Evolutionary conservation across 53 echinoderm and acorn worm species (phyloP), one percentile per base, ranked within the genome.

Genomic region (Henricia sp.): DNA sequence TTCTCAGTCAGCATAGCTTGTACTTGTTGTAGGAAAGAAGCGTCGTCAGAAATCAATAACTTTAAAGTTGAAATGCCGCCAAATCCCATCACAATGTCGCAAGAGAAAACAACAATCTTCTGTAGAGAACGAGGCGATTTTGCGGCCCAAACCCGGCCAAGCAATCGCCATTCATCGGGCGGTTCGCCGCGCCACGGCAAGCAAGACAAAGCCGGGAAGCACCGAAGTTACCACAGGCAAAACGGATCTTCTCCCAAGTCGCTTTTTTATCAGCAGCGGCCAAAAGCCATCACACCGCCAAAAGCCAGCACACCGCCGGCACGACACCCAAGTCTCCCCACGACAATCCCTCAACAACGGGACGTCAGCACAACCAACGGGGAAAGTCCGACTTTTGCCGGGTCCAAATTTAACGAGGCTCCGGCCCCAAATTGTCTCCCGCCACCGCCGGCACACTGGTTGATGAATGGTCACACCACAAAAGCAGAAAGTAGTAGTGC

Each of bases 351-450:
- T 6, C 63, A 63, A 30, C 50, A 65, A 27, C 46, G 80, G 52
- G 54, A 36, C 21, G 54, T 27, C 35, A 28, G 23, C 35, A 77
- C 44, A 29, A 43, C 29, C 33, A 60, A 19, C 39, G 62, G 65
- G 1, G 46, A 33, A 9, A 42, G 13, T 14, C 38, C 48, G 14
- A 48, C 26, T 33, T 95, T 93, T 84, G 95, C 95, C 50, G 95
- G 95, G 62, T 93, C 95, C 6, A 95, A 95, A 73, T 95, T 95
- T 59, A 93, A 93, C 37, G 95, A 95, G 51, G 93, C 95, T 10
- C 95, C 95, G 13, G 76, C 90, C 37, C 93, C 95, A 11, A 70
- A 93, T 40, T 55, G 56, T 36, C 86, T 95, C 69, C 95, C 95
- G 27, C 86, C 70, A 60, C 95, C 95, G n/a, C 95, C 95, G 25